Evolutionary conservation across 1,140 invertebrate genomes (phyloP).

Genomic region (Heliothis virescens): DNA sequence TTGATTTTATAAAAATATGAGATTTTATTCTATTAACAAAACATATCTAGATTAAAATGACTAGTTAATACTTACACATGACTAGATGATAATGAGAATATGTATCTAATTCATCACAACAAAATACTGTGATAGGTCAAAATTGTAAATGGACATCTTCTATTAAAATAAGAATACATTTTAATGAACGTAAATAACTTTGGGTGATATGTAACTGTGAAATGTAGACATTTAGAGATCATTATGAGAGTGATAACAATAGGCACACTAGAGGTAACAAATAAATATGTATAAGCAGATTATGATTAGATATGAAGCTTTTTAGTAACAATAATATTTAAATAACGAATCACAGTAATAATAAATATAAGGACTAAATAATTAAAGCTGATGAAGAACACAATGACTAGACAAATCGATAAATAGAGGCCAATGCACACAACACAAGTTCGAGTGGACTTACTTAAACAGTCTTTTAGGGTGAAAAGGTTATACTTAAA

Average conservation of each 20-base stretch:
- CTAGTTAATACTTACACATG: conserved; percentile 38
- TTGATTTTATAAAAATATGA: conserved; percentile 46
- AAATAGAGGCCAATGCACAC: conserved; percentile 55
- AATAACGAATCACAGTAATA: conserved; percentile 12
- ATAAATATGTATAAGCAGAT: conserved; percentile 15
- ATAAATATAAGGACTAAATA: conserved; percentile 27
- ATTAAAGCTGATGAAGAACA: conserved; percentile 56
- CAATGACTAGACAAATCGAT: conserved; percentile 49
- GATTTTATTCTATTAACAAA: conserved; percentile 33
- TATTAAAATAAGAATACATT: conserved; percentile 12
- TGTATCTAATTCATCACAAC: conserved; percentile 3
- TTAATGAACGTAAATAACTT: conserved; percentile 17
- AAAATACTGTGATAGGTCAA: neutral
- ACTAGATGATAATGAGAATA: conserved; percentile 37
- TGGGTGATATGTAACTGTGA: conserved; percentile 34
- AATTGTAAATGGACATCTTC: neutral
- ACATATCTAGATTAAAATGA: conserved; percentile 37
- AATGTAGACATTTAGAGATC: conserved; percentile 32
- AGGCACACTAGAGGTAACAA: conserved; percentile 5
- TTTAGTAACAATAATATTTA: conserved; percentile 16
- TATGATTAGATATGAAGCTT: conserved; percentile 17
- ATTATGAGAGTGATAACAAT: neutral
- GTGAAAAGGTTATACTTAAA: conserved; percentile 58
- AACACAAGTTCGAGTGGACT: conserved; percentile 67
- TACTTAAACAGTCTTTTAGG: conserved; percentile 76